Evolutionary conservation across 2,113 vertebrate genomes (phyloP).

Genomic region (Bos taurus): DNA sequence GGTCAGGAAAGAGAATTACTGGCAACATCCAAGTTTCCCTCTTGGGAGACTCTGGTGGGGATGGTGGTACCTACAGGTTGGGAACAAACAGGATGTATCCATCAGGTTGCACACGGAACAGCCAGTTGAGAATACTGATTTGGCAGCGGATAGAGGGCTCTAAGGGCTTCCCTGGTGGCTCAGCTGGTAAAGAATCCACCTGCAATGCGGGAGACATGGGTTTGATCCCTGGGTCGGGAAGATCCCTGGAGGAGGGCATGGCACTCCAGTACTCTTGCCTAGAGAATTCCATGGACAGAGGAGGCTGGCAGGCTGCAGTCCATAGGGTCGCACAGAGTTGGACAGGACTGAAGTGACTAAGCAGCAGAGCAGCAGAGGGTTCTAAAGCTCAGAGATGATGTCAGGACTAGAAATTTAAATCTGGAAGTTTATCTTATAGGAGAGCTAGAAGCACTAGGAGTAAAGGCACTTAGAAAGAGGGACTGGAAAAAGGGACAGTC

Average conservation of each 20-base stretch:
- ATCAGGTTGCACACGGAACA: background rate
- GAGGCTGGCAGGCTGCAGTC: background rate
- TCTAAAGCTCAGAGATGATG: background rate
- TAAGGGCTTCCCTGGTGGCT: background rate
- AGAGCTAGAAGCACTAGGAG: background rate
- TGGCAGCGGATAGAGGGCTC: background rate
- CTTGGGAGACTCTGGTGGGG: background rate
- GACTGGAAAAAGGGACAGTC: background rate
- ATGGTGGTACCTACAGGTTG: background rate
- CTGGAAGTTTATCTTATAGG: background rate
- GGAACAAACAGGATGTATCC: background rate
- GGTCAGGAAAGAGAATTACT: background rate
- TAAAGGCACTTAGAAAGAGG: background rate
- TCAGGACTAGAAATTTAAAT: background rate
- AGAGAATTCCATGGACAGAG: background rate
- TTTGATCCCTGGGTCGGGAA: accelerated
- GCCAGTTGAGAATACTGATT: background rate
- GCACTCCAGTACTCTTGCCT: background rate
- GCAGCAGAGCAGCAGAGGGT: background rate
- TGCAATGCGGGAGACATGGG: background rate
- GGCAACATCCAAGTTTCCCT: background rate
- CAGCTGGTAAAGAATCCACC: background rate
- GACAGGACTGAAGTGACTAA: background rate
- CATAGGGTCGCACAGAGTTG: background rate
- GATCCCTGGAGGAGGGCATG: background rate